These are phyloP conservation scores for Sardina pilchardus DNA, from an alignment of 2,113 vertebrate genomes.

Conservation along the genomic window DNA sequence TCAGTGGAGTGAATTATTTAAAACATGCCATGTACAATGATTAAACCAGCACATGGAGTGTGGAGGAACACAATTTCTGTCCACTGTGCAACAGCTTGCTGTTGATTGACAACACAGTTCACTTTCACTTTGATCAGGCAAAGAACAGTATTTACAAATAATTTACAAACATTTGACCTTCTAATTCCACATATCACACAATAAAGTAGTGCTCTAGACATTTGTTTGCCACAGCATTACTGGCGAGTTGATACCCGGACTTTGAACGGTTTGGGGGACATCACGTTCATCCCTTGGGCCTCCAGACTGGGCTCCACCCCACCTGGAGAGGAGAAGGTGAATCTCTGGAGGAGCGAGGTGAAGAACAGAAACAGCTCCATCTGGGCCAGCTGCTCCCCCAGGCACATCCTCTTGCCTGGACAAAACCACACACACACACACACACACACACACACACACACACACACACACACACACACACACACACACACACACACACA, in stretches of 20 bases:
- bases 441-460: too few species aligned
- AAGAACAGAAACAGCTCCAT: slow-evolving; percentile 50
- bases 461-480: too few species aligned
- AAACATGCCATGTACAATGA: neutral
- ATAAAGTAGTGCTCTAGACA: neutral
- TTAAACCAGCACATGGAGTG: too few species aligned
- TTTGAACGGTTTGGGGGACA: slow-evolving; percentile 24
- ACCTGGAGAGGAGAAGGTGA: slow-evolving; percentile 32
- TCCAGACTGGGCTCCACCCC: slow-evolving; percentile 22
- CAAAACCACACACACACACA: neutral
- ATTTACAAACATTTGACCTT: neutral
- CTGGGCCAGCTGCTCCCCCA: slow-evolving; percentile 45
- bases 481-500: too few species aligned
- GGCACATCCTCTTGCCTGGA: slow-evolving; percentile 46
- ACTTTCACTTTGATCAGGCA: too few species aligned
- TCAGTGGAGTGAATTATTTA: neutral
- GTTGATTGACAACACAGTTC: too few species aligned
- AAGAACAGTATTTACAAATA: neutral
- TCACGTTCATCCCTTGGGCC: slow-evolving; percentile 7
- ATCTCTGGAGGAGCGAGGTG: slow-evolving; percentile 45
- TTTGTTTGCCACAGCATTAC: neutral
- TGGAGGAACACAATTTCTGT: too few species aligned
- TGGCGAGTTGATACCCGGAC: slow-evolving; percentile 4
- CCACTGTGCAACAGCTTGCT: too few species aligned
- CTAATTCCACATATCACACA: neutral